These are phyloP conservation scores for Leucopsar rothschildi DNA, from an alignment of 2,113 vertebrate species.

Conservation along the genomic window DNA sequence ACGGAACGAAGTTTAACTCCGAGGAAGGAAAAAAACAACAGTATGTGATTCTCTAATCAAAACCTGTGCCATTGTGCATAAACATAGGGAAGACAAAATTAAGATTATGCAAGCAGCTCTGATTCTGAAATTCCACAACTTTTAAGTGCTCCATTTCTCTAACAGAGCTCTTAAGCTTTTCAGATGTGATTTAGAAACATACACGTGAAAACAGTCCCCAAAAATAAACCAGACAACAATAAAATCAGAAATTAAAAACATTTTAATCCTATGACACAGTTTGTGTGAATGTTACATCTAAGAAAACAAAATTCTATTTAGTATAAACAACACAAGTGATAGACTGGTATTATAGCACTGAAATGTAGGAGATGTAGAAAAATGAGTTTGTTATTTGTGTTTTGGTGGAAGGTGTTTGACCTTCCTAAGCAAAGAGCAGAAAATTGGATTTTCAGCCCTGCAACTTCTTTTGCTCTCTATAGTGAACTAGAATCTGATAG, in stretches of 20 bases:
- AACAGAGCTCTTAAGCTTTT: neutral
- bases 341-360: neutral
- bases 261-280: neutral
- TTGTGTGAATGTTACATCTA: neutral
- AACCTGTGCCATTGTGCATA: neutral
- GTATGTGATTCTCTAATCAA: neutral
- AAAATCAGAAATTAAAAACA: conserved; percentile 45
- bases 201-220: neutral
- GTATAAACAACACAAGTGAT: neutral
- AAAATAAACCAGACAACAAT: neutral
- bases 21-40: neutral
- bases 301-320: neutral
- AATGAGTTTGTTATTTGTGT: neutral
- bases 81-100: neutral
- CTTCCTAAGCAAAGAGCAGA: neutral
- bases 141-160: neutral
- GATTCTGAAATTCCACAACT: neutral
- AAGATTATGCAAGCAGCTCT: neutral
- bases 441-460: neutral
- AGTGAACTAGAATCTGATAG: neutral
- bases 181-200: neutral
- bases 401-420: neutral
- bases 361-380: neutral
- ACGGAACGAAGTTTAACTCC: neutral
- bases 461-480: neutral